Conservation (phyloP, 2,888 invertebrate species). For the Lampropteryx suffumata region DNA sequence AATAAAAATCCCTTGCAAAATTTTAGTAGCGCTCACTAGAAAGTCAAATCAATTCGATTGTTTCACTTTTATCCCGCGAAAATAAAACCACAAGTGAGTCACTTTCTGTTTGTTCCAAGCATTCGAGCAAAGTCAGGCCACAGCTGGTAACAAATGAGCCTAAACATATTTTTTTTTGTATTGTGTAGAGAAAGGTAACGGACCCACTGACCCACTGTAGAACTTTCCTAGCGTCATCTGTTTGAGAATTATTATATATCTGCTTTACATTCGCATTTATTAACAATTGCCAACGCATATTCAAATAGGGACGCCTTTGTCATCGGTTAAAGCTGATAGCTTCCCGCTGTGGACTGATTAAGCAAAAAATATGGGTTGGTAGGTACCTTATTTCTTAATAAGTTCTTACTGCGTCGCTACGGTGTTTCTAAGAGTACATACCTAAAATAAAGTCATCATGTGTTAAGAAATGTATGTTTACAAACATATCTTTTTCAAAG, state of each 20-base stretch:
- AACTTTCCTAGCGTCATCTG: slow-evolving; percentile 69
- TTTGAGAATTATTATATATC: slow-evolving; percentile 39
- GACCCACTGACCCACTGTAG: slow-evolving; percentile 68
- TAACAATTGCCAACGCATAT: slow-evolving; percentile 17
- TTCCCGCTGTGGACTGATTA: background rate
- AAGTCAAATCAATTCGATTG: slow-evolving; percentile 8
- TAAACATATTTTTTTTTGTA: slow-evolving; percentile 23
- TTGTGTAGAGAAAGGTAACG: slow-evolving; percentile 69
- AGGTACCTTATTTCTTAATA: background rate
- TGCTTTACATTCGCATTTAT: slow-evolving; percentile 24
- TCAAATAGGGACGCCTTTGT: background rate
- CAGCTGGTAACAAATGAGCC: slow-evolving; percentile 28
- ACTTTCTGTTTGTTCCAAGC: slow-evolving; percentile 33
- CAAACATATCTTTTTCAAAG: too few species aligned
- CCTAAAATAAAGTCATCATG: too few species aligned
- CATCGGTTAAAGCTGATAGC: slow-evolving; percentile 9
- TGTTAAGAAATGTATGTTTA: too few species aligned
- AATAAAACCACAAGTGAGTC: slow-evolving; percentile 29
- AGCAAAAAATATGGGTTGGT: background rate
- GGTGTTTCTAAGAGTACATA: background rate
- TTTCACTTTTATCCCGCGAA: slow-evolving; percentile 28
- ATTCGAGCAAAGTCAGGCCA: slow-evolving; percentile 15
- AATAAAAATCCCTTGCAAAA: too few species aligned
- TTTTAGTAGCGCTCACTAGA: background rate
- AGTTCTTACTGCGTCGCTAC: background rate